Conservation (phyloP, 2,113 vertebrate species). For the Lophotis ruficrista region DNA sequence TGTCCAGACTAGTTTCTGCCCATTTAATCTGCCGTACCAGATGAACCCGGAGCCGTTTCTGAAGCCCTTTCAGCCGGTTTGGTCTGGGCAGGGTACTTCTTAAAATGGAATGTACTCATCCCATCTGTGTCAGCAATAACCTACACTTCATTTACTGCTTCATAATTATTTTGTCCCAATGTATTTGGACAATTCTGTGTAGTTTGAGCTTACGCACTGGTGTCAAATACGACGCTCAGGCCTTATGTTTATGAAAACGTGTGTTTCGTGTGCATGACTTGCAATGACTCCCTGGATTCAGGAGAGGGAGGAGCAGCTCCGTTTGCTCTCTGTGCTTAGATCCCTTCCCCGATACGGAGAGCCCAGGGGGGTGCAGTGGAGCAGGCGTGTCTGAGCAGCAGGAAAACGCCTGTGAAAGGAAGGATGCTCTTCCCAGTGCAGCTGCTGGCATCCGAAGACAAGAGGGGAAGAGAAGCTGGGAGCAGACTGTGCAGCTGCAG, state of each 20-base stretch:
- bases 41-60: not conserved
- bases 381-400: not conserved
- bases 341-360: not conserved
- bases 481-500: accelerated
- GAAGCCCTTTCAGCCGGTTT: not conserved
- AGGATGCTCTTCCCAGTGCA: not conserved
- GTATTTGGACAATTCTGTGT: not conserved
- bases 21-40: not conserved
- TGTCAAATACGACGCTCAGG: not conserved
- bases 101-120: not conserved
- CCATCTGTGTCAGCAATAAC: not conserved
- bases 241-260: not conserved
- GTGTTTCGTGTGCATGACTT: not conserved
- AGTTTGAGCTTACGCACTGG: accelerated
- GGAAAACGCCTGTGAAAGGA: not conserved
- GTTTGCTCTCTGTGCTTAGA: not conserved
- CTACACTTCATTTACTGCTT: accelerated
- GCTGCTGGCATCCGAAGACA: not conserved
- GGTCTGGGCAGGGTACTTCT: not conserved
- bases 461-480: not conserved
- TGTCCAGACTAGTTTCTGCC: not conserved
- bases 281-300: not conserved
- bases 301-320: not conserved
- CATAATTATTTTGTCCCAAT: accelerated
- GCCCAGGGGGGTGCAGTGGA: not conserved